A percentile compares a stretch with the other conserved stretches of the same genome.
phyloP scores from a whole-genome alignment of 53 echinoderm and acorn worm genomes.

The Astropecten irregularis region DNA sequence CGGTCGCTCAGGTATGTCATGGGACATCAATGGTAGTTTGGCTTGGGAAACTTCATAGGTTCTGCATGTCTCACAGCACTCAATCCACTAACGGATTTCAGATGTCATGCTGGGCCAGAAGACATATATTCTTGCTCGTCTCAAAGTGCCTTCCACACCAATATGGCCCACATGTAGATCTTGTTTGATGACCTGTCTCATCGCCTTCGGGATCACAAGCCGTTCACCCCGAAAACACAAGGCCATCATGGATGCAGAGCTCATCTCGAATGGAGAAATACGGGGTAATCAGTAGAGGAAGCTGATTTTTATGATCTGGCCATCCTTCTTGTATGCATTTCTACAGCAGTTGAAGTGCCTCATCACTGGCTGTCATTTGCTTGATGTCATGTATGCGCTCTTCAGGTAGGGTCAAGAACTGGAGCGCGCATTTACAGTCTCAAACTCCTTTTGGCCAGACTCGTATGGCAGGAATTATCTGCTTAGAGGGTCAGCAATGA shows the following conservation, averaged over 20 bases:
- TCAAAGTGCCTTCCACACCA: slow-evolving; percentile 60
- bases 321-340: slow-evolving; percentile 48
- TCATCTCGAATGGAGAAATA: too few species aligned
- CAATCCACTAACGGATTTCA: slow-evolving; percentile 41
- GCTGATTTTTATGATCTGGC: slow-evolving; percentile 52
- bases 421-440: slow-evolving; percentile 25
- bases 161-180: slow-evolving; percentile 56
- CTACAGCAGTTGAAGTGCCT: slow-evolving; percentile 24
- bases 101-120: slow-evolving; percentile 56
- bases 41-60: slow-evolving; percentile 29
- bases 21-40: too few species aligned
- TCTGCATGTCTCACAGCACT: slow-evolving; percentile 57
- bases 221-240: slow-evolving; percentile 57
- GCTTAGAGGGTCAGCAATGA: too few species aligned
- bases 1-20: slow-evolving; percentile 48
- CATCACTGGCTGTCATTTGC: too few species aligned
- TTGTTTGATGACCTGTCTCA: slow-evolving; percentile 43
- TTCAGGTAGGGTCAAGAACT: slow-evolving; percentile 14
- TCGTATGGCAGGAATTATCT: slow-evolving; percentile 43
- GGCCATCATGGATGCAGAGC: slow-evolving; percentile 39
- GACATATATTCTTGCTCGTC: too few species aligned
- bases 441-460: slow-evolving; percentile 53
- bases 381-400: background rate
- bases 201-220: slow-evolving; percentile 51
- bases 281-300: slow-evolving; percentile 5